These are phyloP conservation scores for Brachymystax lenok DNA, from an alignment of 2,797 vertebrate species.

Conservation along the genomic window DNA sequence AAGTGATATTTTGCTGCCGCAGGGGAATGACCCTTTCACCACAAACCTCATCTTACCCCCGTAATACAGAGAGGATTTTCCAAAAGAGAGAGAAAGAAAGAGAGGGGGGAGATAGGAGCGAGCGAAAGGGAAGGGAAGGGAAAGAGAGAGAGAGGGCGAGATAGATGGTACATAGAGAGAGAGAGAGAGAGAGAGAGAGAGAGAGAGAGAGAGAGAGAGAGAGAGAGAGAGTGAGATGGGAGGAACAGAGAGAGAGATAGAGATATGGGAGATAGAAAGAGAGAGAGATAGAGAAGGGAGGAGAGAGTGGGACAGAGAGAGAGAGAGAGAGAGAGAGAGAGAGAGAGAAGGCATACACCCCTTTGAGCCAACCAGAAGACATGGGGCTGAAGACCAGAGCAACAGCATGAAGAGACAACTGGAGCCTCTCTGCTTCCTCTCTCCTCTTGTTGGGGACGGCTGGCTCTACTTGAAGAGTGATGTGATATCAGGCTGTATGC, in stretches of 20 bases:
- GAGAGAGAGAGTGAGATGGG: background rate
- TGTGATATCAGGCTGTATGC: background rate
- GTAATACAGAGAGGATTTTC: slow-evolving; percentile 48
- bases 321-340: background rate
- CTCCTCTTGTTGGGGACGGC: no score
- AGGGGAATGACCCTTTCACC: slow-evolving; percentile 64
- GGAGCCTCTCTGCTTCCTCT: background rate
- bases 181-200: background rate
- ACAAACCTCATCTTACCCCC: slow-evolving; percentile 62
- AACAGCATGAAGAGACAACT: background rate
- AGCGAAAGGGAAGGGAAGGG: background rate
- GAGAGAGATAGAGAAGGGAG: background rate
- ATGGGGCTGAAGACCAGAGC: background rate
- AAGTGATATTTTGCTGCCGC: slow-evolving; percentile 75
- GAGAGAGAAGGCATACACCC: background rate
- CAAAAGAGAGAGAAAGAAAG: slow-evolving; percentile 3
- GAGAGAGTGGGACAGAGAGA: background rate
- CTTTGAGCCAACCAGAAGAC: background rate
- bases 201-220: background rate
- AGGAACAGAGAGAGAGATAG: background rate
- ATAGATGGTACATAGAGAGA: background rate
- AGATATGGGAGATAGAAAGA: background rate
- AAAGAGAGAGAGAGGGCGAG: background rate
- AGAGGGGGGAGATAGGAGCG: background rate
- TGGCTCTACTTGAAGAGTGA: slow-evolving; percentile 10